Evolutionary conservation across 2,888 invertebrate species (phyloP).

Genomic region (Drosophila putrida): DNA sequence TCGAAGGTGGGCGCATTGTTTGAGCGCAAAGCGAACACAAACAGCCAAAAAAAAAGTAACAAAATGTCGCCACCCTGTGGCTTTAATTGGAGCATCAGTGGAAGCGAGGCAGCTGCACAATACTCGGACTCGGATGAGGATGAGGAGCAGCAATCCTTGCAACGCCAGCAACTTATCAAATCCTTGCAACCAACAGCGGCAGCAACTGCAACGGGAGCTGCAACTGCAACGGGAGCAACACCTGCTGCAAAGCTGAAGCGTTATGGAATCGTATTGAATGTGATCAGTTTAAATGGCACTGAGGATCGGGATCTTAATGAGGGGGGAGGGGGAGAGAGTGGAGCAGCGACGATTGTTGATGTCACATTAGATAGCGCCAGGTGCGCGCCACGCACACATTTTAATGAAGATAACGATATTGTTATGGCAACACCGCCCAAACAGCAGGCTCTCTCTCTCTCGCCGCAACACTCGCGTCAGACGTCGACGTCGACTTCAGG

Average conservation of each 20-base stretch:
- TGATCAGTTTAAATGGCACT: constrained; percentile 79
- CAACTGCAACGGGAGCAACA: constrained; percentile 43
- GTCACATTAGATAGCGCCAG: constrained; percentile 37
- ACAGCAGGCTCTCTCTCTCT: constrained; percentile 61
- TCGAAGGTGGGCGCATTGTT: constrained; percentile 71
- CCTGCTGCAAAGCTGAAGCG: constrained; percentile 82
- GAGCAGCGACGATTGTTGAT: not conserved
- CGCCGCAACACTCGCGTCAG: constrained; percentile 54
- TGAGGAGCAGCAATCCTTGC: constrained; percentile 64
- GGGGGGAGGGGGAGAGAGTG: too few species aligned
- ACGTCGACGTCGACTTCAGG: constrained; percentile 29
- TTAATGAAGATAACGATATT: constrained; percentile 80
- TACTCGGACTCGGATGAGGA: constrained; percentile 80
- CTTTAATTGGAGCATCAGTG: constrained; percentile 84
- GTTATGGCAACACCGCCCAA: constrained; percentile 72
- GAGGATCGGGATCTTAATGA: constrained; percentile 32
- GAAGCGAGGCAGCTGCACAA: constrained; percentile 74
- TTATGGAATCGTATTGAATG: constrained; percentile 85
- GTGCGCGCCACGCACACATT: constrained; percentile 71
- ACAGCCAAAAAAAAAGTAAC: constrained; percentile 4
- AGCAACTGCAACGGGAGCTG: constrained; percentile 27
- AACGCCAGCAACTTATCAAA: constrained; percentile 55
- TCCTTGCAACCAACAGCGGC: constrained; percentile 22
- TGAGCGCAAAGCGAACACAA: constrained; percentile 53
- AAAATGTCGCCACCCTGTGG: constrained; percentile 84